These are phyloP conservation scores for Chelon labrosus DNA, from an alignment of 2,797 vertebrate species.

Conservation along the genomic window DNA sequence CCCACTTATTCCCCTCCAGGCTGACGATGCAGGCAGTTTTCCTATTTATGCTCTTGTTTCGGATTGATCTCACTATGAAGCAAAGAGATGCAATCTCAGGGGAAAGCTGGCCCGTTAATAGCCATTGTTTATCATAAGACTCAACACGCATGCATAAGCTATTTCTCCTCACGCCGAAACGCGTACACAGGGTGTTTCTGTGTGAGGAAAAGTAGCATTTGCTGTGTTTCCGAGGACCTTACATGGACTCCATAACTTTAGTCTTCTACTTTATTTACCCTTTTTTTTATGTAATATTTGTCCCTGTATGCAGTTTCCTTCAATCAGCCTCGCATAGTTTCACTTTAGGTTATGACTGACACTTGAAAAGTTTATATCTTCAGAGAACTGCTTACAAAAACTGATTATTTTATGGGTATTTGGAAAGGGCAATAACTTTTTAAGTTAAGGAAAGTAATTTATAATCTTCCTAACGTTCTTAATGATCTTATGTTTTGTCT, in stretches of 20 bases:
- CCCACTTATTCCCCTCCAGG: constrained; percentile 54
- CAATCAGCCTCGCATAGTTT: neutral
- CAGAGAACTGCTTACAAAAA: neutral
- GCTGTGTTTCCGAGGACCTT: neutral
- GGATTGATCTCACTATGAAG: constrained; percentile 49
- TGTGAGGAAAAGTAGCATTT: neutral
- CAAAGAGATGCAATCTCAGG: constrained; percentile 35
- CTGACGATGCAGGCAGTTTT: constrained; percentile 50
- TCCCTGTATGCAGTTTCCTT: neutral
- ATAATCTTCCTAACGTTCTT: neutral
- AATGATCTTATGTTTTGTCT: neutral
- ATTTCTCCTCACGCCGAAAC: neutral
- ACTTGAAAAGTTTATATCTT: neutral
- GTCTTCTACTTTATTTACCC: neutral
- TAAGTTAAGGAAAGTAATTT: neutral
- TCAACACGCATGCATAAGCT: constrained; percentile 5
- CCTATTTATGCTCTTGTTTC: constrained; percentile 40
- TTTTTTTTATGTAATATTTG: no score
- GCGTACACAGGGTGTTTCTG: neutral
- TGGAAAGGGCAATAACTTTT: neutral
- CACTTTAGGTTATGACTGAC: neutral
- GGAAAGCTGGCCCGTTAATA: constrained; percentile 40
- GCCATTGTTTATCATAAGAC: constrained; percentile 43
- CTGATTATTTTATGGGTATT: neutral
- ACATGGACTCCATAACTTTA: neutral